Evolutionary conservation across 2,888 invertebrate genomes (phyloP), one percentile per base, ranked within the genome.

Genomic region (Uloborus plumipes): DNA sequence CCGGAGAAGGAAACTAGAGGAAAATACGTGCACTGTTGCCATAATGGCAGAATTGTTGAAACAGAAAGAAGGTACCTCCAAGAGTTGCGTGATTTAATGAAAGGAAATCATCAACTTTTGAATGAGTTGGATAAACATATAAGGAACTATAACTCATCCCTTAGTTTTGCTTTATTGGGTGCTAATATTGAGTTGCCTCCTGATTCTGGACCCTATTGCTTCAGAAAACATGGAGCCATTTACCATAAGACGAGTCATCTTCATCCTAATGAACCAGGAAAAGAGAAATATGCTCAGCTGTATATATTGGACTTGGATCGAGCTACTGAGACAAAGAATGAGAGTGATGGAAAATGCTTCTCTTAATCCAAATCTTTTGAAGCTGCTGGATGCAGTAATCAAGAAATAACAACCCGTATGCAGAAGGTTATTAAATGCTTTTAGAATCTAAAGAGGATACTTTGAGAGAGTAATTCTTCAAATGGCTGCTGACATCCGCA

Each of bases 181-280:
- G 31, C 31, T 31, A 31, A 31, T 31, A 7, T 31, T 31, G 31
- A 31, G 7, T 4, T 31, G 31, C 31, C 31, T 31, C 31, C 31
- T 4, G 31, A 7, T 7, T 31, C 31, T 31, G 31, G 31, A 4
- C 31, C 31, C 31, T 31, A 31, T 9, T n/a, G 66, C n/a, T 66
- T 49, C 50, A 66, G 66, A 20, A 66, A 49, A n/a, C 66, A 66
- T 15, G 66, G 66, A 14, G 47, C 39, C 14, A 66, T 66, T 49
- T 66, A 66, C 18, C 66, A 66, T 20, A n/a, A 11, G 49, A 66
- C 50, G 18, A 13, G 47, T 7, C 66, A 66, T 18, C 66, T 66
- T 16, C 66, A 49, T 49, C 18, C 31, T 4, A 31, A 31, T 31
- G 31, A 31, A 31, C 31, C 31, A 31, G 31, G 31, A 7, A 2